Conservation (phyloP, 2,888 invertebrate genomes). For the Branchellion lobata region DNA sequence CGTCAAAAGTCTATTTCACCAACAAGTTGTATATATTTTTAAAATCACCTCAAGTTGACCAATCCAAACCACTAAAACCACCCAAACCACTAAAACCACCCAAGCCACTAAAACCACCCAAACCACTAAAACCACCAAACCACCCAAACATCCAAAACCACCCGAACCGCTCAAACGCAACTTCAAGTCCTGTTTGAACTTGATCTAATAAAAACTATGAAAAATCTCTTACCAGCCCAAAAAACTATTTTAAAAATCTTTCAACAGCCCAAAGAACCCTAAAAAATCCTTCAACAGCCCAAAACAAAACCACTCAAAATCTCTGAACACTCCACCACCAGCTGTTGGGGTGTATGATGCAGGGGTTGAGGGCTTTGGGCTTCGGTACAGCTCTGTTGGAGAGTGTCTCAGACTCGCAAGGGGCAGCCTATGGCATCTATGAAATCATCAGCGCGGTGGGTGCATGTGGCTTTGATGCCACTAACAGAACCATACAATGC, state of each 20-base stretch:
- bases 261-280: neutral
- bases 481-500: neutral
- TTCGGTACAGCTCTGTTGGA: conserved; percentile 80
- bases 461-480: neutral
- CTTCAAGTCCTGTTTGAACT: too few relatives aligned
- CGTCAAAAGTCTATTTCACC: too few relatives aligned
- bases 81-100: too few relatives aligned
- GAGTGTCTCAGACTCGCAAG: conserved; percentile 76
- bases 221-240: too few relatives aligned
- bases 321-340: conserved; percentile 43
- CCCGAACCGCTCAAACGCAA: too few relatives aligned
- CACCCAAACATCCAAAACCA: too few relatives aligned
- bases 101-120: too few relatives aligned
- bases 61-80: too few relatives aligned
- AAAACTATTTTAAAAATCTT: neutral
- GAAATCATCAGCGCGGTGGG: conserved; percentile 61
- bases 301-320: neutral
- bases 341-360: conserved; percentile 63
- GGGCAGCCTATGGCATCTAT: conserved; percentile 70
- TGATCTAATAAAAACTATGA: too few relatives aligned
- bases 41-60: too few relatives aligned
- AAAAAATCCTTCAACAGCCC: neutral
- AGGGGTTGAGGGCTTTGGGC: conserved; percentile 68
- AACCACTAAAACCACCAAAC: too few relatives aligned
- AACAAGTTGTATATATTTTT: too few relatives aligned